Evolutionary conservation across 1,140 invertebrate species (phyloP), one percentile per base, ranked within the genome.

Genomic region (Chironomus striatipennis): DNA sequence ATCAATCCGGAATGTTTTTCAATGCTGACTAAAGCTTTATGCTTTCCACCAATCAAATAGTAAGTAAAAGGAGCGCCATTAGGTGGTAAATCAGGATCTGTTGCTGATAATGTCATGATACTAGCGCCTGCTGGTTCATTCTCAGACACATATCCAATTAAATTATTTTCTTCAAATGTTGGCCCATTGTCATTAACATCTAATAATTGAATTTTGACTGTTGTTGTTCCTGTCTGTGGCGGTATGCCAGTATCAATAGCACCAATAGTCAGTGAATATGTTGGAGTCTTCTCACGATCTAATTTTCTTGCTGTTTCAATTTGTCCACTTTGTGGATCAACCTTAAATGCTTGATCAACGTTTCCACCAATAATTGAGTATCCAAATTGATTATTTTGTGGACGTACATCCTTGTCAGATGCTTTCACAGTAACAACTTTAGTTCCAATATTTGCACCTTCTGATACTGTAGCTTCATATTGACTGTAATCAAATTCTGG

Each of bases 101-200:
- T 91, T 0, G 95, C 95, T 43, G 87, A 87, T 7, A 98, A 81
- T 0, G 90, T 92, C 86, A 95, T 93, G 0, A 98, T 90, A 75
- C 88, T 91, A 0, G 93, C 93, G 75, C 90, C 91, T 3, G 90
- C 85, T 0, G 93, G 91, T 83, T 95, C 92, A 80, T 97, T 97
- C 84, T 98, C 96, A 57, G 87, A 87, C 0, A 98, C 88, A 77
- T 91, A 89, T 0, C 92, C 95, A 42, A 89, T 83, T 9, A 91
- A 85, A 47, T 89, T 87, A 0, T 87, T 83, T 0, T 89, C 82
- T 74, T 91, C 89, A 79, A 98, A 96, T 6, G 89, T 81, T 0
- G 96, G 96, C 0, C 92, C 93, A 80, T 98, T 98, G 77, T 98
- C 97, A 81, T 98, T 98, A 8, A 97, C 87, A 82, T 98, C 96